Base-by-base conservation (phyloP, 2,888 invertebrate genomes). In the Nemoura dubitans region DNA sequence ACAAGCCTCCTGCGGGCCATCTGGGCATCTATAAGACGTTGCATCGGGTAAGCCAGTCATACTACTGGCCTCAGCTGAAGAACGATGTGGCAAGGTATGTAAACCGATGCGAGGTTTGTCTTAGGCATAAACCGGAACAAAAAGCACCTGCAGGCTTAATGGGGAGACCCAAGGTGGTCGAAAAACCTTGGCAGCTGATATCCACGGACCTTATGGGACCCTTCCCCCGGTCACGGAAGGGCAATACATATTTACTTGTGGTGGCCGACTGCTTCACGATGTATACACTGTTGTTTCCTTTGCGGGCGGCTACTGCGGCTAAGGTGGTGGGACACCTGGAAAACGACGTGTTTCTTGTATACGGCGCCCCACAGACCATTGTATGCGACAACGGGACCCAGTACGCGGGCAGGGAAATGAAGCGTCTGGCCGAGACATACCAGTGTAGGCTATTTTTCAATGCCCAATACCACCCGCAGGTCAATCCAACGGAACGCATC, bases 401-500 rank as follows among this genome's bases (percentile, higher is more conserved):
- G 42, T 89, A 83, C 26, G 83, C 26, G n/a, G 26, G 36, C 25
- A 28, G 27, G 21, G n/a, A 28, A 16, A n/a, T 89, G 80, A 29
- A 88, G 10, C 10, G 27, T 0, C 29, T 89, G 2, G 43, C 88
- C 14, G 36, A 59, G 21, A 85, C 82, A 16, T 89, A 89, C 82
- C 86, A 89, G 10, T 81, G 88, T 0, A 87, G 85, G 28, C 86
- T 89, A 6, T 78, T 82, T 0, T 89, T 87, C 83, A 90, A 89
- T 76, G 88, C 89, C 0, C 80, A 86, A 16, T 90, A 91, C 86
- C 89, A 90, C 26, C 90, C 91, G 0, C 91, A 91, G 88, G 87
- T 88, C 0, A 91, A 91, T 86, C 90, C 90, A 0, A 90, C 90
- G 0, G 91, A 91, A 86, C 86, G 90, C 0, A 89, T 89, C 0